A percentile compares a stretch with the other conserved stretches of the same genome.
Evolutionary conservation across 2,888 invertebrate species (phyloP).

Genomic region (Heliconius erato): DNA sequence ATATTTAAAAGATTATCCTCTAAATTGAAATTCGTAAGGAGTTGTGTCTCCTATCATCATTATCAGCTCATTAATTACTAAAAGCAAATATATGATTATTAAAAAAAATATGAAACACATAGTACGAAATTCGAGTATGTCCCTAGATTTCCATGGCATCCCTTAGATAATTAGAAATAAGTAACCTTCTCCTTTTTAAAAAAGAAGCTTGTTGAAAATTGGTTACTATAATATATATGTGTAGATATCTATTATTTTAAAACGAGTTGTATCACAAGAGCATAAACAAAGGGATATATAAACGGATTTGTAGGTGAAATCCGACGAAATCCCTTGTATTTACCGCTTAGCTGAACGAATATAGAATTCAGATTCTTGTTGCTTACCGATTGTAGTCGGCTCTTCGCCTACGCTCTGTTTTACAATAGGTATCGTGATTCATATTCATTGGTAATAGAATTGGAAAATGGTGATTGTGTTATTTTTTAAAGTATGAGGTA

Average conservation of each 20-base stretch:
- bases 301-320: slow-evolving; percentile 48
- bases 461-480: background rate
- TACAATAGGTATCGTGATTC: slow-evolving; percentile 13
- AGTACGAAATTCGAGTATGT: too few relatives aligned
- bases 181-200: too few relatives aligned
- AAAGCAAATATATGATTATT: too few relatives aligned
- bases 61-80: too few relatives aligned
- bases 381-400: slow-evolving; percentile 33
- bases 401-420: slow-evolving; percentile 25
- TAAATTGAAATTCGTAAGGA: too few relatives aligned
- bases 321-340: slow-evolving; percentile 48
- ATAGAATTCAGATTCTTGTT: slow-evolving; percentile 45
- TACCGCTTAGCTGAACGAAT: slow-evolving; percentile 42
- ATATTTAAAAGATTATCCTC: too few relatives aligned
- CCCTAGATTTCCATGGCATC: too few relatives aligned
- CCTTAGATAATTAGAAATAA: too few relatives aligned
- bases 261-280: slow-evolving; percentile 13
- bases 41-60: too few relatives aligned
- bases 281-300: slow-evolving; percentile 42
- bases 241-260: background rate
- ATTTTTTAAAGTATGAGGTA: background rate
- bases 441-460: slow-evolving; percentile 21
- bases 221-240: background rate
- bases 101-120: too few relatives aligned
- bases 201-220: background rate